Evolutionary conservation across 1,140 invertebrate species (phyloP).

Genomic region (Rhopalosiphum padi): DNA sequence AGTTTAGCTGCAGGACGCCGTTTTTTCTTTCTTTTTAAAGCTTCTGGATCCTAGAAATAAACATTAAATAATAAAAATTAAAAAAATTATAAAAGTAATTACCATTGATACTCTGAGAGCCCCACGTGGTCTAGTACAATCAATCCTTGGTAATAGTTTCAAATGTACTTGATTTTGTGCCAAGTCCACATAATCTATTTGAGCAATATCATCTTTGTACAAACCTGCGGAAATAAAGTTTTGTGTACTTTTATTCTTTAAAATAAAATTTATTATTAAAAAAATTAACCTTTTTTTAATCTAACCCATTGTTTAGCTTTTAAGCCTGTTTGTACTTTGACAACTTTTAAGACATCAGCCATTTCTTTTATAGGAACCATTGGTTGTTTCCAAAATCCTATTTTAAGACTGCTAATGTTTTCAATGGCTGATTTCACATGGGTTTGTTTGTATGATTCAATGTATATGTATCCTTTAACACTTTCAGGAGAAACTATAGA

Average conservation of each 20-base stretch:
- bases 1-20: slow-evolving; percentile 86
- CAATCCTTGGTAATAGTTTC: slow-evolving; percentile 93
- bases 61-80: background rate
- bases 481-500: slow-evolving; percentile 96
- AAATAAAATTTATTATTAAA: background rate
- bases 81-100: slow-evolving; percentile 9
- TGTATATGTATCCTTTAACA: slow-evolving; percentile 96
- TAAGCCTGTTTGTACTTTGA: slow-evolving; percentile 90
- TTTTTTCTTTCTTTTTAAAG: slow-evolving; percentile 86
- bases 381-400: slow-evolving; percentile 90
- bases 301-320: slow-evolving; percentile 96
- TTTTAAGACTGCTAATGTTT: slow-evolving; percentile 87
- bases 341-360: slow-evolving; percentile 95
- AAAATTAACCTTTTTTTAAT: slow-evolving; percentile 75
- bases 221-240: slow-evolving; percentile 67
- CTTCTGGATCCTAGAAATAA: slow-evolving; percentile 72
- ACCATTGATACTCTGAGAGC: slow-evolving; percentile 76
- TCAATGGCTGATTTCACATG: slow-evolving; percentile 96
- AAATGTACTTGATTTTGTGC: slow-evolving; percentile 96
- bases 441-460: slow-evolving; percentile 97
- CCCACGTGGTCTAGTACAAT: slow-evolving; percentile 90
- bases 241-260: background rate
- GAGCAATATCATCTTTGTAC: slow-evolving; percentile 97
- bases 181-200: slow-evolving; percentile 89
- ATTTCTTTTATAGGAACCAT: slow-evolving; percentile 99